Base-by-base conservation (phyloP, 2,888 invertebrate genomes). In the Parthenolecanium corni region DNA sequence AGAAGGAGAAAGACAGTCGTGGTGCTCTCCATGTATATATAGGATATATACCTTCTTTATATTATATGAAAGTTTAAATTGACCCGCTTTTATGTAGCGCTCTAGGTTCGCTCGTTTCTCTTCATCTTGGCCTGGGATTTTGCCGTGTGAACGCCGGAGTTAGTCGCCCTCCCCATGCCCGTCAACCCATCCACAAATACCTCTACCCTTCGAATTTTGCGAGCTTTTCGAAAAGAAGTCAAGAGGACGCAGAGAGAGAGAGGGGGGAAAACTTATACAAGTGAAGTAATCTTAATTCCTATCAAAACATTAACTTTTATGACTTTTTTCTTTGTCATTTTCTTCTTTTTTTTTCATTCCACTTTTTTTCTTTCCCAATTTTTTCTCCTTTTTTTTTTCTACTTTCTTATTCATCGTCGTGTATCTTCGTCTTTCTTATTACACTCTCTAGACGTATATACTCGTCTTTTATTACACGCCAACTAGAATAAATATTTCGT, bases 11-110 rank as follows among this genome's bases (percentile, higher is more conserved):
- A 31, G 31, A 31, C 31, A 31, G 31, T 58, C 58, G 58, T 25
- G 47, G 58, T 58, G 58, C 31, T 31, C 31, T 31, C 4, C 31
- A 31, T 31, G 31, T 31, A 9, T 31, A 31, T 31, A 31, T 31
- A 31, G 5, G n/a, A 4, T 31, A 31, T 31, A 31, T 31, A 31
- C 31, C 31, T 31, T 49, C 58, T 49, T 58, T 58, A 58, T 58
- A 49, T 58, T 58, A 46, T 58, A 58, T 49, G 58, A 58, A 58
- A 58, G 58, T 58, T 58, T 58, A 58, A 58, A 58, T 58, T 58
- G 58, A 58, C 58, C 58, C 58, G 58, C 58, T 58, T 58, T 58
- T 58, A 58, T 58, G 49, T 58, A 58, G 58, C 58, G 49, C 36
- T 58, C 49, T 58, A 49, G n/a, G 58, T 58, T 58, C 38, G 58